phyloP scores from a whole-genome alignment of 2,888 invertebrate genomes.

The Cephus spinipes region DNA sequence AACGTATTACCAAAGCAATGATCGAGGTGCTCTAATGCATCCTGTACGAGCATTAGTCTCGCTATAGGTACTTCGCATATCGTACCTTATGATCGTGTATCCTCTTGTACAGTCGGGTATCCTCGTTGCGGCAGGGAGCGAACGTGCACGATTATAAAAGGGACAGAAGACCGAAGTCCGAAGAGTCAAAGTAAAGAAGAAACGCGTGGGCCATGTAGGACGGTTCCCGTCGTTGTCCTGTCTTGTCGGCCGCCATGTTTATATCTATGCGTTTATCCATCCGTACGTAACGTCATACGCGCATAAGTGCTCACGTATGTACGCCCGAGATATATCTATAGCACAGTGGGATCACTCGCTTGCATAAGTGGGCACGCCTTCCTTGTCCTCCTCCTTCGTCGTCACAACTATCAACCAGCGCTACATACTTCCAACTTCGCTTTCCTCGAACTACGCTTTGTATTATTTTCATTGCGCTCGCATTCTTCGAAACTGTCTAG shows the following conservation, averaged over 20 bases:
- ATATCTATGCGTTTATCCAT: slow-evolving; percentile 3
- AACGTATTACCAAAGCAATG: slow-evolving; percentile 1
- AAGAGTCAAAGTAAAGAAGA: not conserved
- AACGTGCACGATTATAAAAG: not conserved
- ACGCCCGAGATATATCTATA: slow-evolving; percentile 13
- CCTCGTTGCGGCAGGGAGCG: not conserved
- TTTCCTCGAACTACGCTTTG: not conserved
- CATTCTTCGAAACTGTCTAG: not conserved
- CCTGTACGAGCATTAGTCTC: not conserved
- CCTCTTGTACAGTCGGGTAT: not conserved
- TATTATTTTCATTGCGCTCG: not conserved
- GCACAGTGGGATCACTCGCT: slow-evolving; percentile 10
- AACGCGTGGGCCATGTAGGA: slow-evolving; percentile 31
- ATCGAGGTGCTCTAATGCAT: not conserved
- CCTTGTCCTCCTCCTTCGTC: slow-evolving; percentile 10
- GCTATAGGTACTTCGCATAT: not conserved
- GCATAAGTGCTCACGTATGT: slow-evolving; percentile 5
- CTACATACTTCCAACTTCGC: not conserved
- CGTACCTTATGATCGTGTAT: not conserved
- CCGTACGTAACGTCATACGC: not conserved
- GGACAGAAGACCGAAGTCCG: not conserved
- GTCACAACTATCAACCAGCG: not conserved
- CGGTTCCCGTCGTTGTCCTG: slow-evolving; percentile 14
- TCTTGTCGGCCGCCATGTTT: slow-evolving; percentile 19
- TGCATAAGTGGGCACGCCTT: slow-evolving; percentile 21